A percentile compares a stretch with the other conserved stretches of the same genome.
phyloP scores from a whole-genome alignment of 2,797 vertebrate genomes.

The Micrastur ruficollis region DNA sequence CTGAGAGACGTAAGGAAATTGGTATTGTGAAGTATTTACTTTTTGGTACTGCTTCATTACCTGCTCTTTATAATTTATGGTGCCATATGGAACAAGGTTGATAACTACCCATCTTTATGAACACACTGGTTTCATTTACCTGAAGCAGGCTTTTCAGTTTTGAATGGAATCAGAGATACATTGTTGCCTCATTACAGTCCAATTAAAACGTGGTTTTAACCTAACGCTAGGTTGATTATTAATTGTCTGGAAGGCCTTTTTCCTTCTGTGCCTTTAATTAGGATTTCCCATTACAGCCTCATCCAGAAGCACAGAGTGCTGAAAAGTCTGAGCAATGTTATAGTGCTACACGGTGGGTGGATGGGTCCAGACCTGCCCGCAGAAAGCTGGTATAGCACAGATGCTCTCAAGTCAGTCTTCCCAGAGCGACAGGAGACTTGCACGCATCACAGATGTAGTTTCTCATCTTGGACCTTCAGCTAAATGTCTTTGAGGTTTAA shows the following conservation, averaged over 20 bases:
- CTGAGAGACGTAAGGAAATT: conserved; percentile 43
- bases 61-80: conserved; percentile 56
- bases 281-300: background rate
- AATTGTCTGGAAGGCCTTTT: conserved; percentile 33
- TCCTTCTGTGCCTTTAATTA: conserved; percentile 29
- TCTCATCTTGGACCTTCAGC: background rate
- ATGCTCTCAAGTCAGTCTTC: accelerated
- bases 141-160: conserved; percentile 44
- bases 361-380: accelerated
- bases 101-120: conserved; percentile 43
- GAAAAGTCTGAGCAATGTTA: accelerated
- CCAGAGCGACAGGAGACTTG: background rate
- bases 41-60: conserved; percentile 59
- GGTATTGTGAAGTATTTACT: conserved; percentile 51
- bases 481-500: background rate
- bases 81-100: conserved; percentile 52
- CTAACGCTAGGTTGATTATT: background rate
- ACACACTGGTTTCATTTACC: conserved; percentile 43
- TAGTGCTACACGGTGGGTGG: accelerated
- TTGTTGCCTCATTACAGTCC: conserved; percentile 5
- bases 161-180: conserved; percentile 35
- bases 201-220: background rate
- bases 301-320: background rate
- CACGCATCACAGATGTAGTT: background rate
- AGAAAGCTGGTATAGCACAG: accelerated